Evolutionary conservation across 1,140 invertebrate genomes (phyloP), one percentile per base, ranked within the genome.

Genomic region (Tetragnatha versicolor): DNA sequence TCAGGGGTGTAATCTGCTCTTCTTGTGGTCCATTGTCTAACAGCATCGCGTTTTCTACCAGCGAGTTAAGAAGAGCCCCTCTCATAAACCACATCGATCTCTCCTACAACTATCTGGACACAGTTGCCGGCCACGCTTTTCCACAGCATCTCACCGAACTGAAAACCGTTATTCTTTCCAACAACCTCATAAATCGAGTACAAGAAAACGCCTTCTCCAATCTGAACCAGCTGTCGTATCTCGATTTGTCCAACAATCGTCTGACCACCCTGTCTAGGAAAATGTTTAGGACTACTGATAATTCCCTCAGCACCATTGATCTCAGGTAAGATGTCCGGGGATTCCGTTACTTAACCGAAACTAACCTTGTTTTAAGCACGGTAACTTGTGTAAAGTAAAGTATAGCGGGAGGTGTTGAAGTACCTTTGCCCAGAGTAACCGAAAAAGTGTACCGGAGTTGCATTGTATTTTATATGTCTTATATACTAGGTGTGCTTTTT

Each of bases 161-260:
- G 5, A 53, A 6, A 7, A 76, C 22, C 12, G n/a, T 76, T n/a
- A 45, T 51, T 29, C 17, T 76, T 4, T 65, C 58, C n/a, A 65
- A 76, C 29, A 76, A 76, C 17, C 58, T 65, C 17, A 63, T 76
- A 17, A 20, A 1, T 49, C 29, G 47, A 9, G 20, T 76, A 3
- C 33, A 76, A 5, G 72, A 76, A 12, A 65, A 76, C 20, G 72
- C 72, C 0, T 76, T 76, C 20, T 65, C 72, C 6, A 76, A 76
- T 9, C 45, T 76, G 0, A 42, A 29, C 2, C n/a, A 39, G 12
- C 55, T 76, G 3, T 20, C 14, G 2, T 6, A 27, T 17, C n/a
- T 76, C 10, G 72, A 76, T 31, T 7, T 76, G 17, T 76, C 72
- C 2, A 63, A 33, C 35, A 76, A 76, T 53, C 20, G 35, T 1